Evolutionary conservation across 2,113 vertebrate genomes (phyloP).

Genomic region (Cranoglanis bouderius): DNA sequence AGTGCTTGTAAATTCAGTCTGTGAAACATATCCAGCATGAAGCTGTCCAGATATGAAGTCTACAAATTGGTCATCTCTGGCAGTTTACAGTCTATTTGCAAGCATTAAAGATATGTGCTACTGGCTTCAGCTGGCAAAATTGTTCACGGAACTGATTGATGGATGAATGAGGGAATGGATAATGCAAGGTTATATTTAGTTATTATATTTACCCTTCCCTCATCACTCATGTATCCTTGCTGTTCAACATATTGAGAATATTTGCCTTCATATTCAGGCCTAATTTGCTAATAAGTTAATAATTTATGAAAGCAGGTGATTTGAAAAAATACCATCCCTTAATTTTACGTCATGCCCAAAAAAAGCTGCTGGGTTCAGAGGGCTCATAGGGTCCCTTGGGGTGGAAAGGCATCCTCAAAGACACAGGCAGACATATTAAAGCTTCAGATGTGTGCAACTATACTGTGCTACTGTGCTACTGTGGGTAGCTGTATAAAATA

Average conservation of each 20-base stretch:
- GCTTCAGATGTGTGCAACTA: slow-evolving; percentile 4
- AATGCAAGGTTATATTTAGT: neutral
- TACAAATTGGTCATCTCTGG: neutral
- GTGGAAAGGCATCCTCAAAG: slow-evolving; percentile 31
- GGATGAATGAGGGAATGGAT: neutral
- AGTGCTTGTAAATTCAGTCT: neutral
- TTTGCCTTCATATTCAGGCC: neutral
- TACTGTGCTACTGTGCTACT: no score
- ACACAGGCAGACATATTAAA: slow-evolving; percentile 15
- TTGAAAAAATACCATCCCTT: slow-evolving; percentile 31
- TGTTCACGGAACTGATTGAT: neutral
- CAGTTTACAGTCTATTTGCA: neutral
- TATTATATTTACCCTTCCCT: neutral
- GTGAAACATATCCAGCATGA: neutral
- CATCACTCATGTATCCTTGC: neutral
- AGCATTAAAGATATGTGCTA: neutral
- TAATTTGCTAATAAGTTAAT: slow-evolving; percentile 7
- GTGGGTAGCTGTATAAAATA: neutral
- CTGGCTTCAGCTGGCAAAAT: neutral
- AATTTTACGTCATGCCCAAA: slow-evolving; percentile 47
- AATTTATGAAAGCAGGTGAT: neutral
- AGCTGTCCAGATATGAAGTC: neutral
- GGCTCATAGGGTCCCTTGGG: slow-evolving; percentile 12
- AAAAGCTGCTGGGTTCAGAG: slow-evolving; percentile 38
- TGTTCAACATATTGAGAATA: neutral